Conservation (phyloP, 1,140 invertebrate genomes). For the Propsilocerus akamusi region DNA sequence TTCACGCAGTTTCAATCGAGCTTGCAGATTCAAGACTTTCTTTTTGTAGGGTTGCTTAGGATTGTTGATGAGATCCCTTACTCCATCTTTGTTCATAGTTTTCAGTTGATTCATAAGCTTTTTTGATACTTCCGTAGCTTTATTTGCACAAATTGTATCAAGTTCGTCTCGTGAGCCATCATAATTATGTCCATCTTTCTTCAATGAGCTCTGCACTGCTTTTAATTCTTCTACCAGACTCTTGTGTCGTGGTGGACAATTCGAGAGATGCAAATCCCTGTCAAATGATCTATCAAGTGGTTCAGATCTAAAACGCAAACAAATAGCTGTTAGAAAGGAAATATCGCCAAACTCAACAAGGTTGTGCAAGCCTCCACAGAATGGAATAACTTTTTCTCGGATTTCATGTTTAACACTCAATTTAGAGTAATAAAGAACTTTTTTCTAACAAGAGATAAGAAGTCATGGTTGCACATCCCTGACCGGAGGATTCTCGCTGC, state of each 20-base stretch:
- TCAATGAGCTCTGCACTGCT: not conserved
- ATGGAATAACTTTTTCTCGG: not conserved
- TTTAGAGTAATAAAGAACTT: no score
- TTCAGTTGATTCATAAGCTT: slow-evolving; percentile 9
- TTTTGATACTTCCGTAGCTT: not conserved
- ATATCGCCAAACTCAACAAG: not conserved
- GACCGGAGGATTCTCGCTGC: not conserved
- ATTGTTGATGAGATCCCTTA: slow-evolving; percentile 20
- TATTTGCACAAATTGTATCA: not conserved
- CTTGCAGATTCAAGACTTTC: slow-evolving; percentile 13
- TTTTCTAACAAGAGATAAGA: no score
- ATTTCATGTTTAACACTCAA: no score
- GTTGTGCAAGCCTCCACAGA: not conserved
- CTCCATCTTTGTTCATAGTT: slow-evolving; percentile 16
- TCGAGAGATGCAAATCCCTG: not conserved
- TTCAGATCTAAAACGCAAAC: not conserved
- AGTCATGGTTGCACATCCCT: no score
- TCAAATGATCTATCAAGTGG: not conserved
- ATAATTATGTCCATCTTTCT: not conserved
- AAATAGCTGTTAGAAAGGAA: not conserved
- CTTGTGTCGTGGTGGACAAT: not conserved
- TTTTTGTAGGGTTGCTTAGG: slow-evolving; percentile 5
- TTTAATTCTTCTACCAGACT: not conserved
- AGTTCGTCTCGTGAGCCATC: not conserved
- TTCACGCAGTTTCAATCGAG: slow-evolving; percentile 14